A percentile compares a stretch with the other conserved stretches of the same genome.
phyloP scores from a whole-genome alignment of 2,113 vertebrate species.

The Tenebrosternarchus preto region DNA sequence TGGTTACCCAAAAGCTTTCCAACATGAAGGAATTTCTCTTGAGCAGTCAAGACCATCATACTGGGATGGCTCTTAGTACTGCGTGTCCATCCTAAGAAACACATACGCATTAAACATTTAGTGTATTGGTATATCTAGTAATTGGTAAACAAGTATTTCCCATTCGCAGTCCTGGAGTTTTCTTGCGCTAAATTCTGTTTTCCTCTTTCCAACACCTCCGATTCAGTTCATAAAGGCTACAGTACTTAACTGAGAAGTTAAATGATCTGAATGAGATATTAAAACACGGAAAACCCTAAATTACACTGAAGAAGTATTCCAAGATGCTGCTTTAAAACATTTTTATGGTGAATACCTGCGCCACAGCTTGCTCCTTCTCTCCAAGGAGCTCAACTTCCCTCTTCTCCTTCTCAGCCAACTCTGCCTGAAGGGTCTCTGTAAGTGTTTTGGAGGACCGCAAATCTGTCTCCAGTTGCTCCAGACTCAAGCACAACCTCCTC shows the following conservation, averaged over 20 bases:
- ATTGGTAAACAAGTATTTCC: too few relatives aligned
- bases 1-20: not conserved
- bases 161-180: too few relatives aligned
- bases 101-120: too few relatives aligned
- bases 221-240: too few relatives aligned
- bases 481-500: slow-evolving; percentile 77
- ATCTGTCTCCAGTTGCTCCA: slow-evolving; percentile 86
- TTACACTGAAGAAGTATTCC: not conserved
- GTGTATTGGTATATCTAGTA: too few relatives aligned
- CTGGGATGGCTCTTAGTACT: too few relatives aligned
- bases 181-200: too few relatives aligned
- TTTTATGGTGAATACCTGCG: slow-evolving; percentile 67
- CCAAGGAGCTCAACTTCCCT: slow-evolving; percentile 84
- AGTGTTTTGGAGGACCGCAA: slow-evolving; percentile 82
- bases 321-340: not conserved
- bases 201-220: too few relatives aligned
- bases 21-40: not conserved
- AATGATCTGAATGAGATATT: not conserved
- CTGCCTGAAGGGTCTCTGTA: slow-evolving; percentile 78
- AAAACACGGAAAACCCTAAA: not conserved
- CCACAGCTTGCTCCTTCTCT: slow-evolving; percentile 85
- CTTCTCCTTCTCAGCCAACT: slow-evolving; percentile 83
- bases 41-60: too few relatives aligned
- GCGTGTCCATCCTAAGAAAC: too few relatives aligned
- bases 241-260: not conserved